Evolutionary conservation across 2,113 vertebrate species (phyloP), one percentile per base, ranked within the genome.

Genomic region (Chauna torquata): DNA sequence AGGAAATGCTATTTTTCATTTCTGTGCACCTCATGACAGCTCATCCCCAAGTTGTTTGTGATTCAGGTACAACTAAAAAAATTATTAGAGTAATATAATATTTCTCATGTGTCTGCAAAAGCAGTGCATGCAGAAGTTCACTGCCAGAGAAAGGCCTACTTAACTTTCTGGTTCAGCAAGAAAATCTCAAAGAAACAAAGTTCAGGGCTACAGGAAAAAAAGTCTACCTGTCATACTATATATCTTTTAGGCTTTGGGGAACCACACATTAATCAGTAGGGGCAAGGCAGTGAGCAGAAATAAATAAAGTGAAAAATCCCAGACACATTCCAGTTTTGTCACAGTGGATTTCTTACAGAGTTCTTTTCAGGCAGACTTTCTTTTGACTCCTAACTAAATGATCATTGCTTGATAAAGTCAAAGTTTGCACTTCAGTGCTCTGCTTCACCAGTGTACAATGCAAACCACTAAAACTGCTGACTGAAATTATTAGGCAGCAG

Each of bases 231-330:
- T 93, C 95, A 92, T 72, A 34, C 38, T 38, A 78, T 71, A 52
- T 86, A 90, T 83, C 62, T 90, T 86, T 85, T 64, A 93, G 90
- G 55, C 82, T 96, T 92, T 94, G 82, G 83, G 59, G 40, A 92
- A 52, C 49, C 27, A 86, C 64, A 87, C 83, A 88, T 87, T 52
- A 92, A 89, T 91, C 81, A 88, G 59, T 38, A 62, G 50, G 90
- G 91, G 30, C 50, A 91, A 83, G 55, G 55, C 62, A 94, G 50
- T 5, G 49, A 92, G n/a, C 62, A 97, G 92, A 92, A 85, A 68
- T 45, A 93, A 94, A 72, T 78, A 96, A 85, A 52, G 71, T 94
- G 68, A 95, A 92, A 94, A 95, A 80, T 82, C 58, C 83, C 82
- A 93, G 88, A 45, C 57, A 78, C n/a, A 71, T 82, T 90, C 79